Conservation (phyloP, 2,113 vertebrate genomes). For the Regulus satrapa region DNA sequence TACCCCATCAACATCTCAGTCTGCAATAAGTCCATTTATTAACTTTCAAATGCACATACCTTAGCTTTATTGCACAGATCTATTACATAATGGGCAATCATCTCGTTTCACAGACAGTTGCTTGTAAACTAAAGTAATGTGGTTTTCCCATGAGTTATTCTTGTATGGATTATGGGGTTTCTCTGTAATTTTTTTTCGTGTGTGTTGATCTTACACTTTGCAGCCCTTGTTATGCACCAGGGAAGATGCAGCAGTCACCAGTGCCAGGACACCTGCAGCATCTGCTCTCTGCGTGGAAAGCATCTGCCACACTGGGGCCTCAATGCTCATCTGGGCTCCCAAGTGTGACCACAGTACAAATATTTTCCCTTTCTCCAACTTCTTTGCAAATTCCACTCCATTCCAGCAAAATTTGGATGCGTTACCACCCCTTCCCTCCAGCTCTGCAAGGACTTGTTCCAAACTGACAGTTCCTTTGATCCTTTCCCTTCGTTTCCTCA, state of each 20-base stretch:
- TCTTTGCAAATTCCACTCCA: not conserved
- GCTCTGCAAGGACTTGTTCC: not conserved
- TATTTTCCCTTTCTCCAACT: not conserved
- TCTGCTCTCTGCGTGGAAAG: not conserved
- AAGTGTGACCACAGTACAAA: not conserved
- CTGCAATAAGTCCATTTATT: not conserved
- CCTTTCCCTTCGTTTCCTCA: not conserved
- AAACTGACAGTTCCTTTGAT: not conserved
- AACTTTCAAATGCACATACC: not conserved
- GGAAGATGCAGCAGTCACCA: not conserved
- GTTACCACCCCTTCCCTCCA: not conserved
- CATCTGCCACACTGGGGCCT: not conserved
- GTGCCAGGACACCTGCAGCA: not conserved
- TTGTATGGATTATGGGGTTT: not conserved
- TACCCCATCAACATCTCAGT: not conserved
- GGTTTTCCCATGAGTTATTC: not conserved
- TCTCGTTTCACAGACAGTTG: constrained; percentile 19
- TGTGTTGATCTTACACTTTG: not conserved
- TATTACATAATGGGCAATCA: constrained; percentile 15
- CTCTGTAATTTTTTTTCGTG: not conserved
- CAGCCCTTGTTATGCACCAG: not conserved
- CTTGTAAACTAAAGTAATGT: constrained; percentile 11
- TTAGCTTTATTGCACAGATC: not conserved
- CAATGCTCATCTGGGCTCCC: not conserved
- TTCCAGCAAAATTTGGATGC: not conserved